Evolutionary conservation across 2,113 vertebrate genomes (phyloP), one percentile per base, ranked within the genome.

Genomic region (Psettodes erumei): DNA sequence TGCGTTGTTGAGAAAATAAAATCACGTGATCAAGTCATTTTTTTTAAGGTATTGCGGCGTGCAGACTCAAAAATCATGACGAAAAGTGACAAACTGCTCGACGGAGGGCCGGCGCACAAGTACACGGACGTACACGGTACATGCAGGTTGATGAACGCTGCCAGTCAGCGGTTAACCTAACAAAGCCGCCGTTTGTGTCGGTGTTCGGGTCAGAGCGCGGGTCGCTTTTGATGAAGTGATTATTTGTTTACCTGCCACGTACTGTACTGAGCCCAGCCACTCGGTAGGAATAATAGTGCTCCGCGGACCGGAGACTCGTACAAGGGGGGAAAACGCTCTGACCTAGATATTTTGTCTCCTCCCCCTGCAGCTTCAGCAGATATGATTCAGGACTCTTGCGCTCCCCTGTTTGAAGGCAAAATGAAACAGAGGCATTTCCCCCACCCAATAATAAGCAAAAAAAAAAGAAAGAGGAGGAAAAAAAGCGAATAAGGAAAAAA

Each of bases 321-420:
- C 59, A 69, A 42, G 58, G 70, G 77, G 69, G 72, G 43, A 82
- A 81, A 79, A 83, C 69, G 75, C 70, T 82, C 43, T 91, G 89
- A 90, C 91, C 89, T 89, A 91, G 74, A 89, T 90, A 86, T 82
- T 71, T 79, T 71, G 62, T 66, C 65, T 75, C 81, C 77, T 85
- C 84, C 81, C 80, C 82, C 85, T 87, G 60, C 51, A 81, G 77
- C 83, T 75, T 68, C 59, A 75, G 71, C 80, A 80, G 67, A 86
- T 87, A 84, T 91, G 86, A 89, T 88, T 84, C 89, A 87, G 66
- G 60, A 74, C 71, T 73, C 65, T 82, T 75, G 27, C 59, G 47
- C 66, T 87, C 66, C 64, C 35, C 60, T 72, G 58, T 87, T 81
- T 77, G 65, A 80, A 85, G 79, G 81, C 81, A 81, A 88, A n/a